Evolutionary conservation across 2,113 vertebrate species (phyloP).

Genomic region (Phyllostomus discolor): DNA sequence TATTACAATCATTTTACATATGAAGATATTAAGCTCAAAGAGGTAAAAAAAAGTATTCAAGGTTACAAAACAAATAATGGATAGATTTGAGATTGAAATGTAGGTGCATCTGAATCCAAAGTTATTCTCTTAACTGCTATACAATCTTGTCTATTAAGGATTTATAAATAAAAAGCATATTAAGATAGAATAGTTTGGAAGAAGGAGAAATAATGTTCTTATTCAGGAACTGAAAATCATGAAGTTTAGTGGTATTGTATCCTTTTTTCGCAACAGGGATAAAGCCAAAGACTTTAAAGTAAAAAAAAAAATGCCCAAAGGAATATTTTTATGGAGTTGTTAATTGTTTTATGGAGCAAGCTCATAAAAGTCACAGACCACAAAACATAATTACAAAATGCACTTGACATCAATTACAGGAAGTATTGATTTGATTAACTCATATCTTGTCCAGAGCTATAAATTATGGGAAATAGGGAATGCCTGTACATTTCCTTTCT

Average conservation of each 20-base stretch:
- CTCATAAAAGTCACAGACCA: slow-evolving; percentile 65
- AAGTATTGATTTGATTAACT: slow-evolving; percentile 63
- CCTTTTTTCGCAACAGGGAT: background rate
- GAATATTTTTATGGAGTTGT: slow-evolving; percentile 65
- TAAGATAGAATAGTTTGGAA: slow-evolving; percentile 21
- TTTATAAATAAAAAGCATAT: slow-evolving; percentile 47
- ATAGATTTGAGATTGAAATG: background rate
- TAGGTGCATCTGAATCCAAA: background rate
- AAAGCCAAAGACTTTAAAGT: slow-evolving; percentile 12
- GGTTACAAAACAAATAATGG: background rate
- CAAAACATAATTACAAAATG: slow-evolving; percentile 70
- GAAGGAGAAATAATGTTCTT: background rate
- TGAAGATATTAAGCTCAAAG: background rate
- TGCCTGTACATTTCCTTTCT: background rate
- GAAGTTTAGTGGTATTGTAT: slow-evolving; percentile 15
- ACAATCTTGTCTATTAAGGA: background rate
- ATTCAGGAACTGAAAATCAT: background rate
- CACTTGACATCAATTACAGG: slow-evolving; percentile 65
- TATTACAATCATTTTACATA: background rate
- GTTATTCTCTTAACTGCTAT: background rate
- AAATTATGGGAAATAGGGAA: slow-evolving; percentile 35
- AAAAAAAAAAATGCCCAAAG: slow-evolving; percentile 43
- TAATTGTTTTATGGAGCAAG: slow-evolving; percentile 65
- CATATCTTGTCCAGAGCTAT: slow-evolving; percentile 41
- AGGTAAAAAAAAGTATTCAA: background rate